These are phyloP conservation scores for Aurelia coerulea DNA, from an alignment of 30 jellyfish, hydroid and myxozoan genomes.

Conservation along the genomic window DNA sequence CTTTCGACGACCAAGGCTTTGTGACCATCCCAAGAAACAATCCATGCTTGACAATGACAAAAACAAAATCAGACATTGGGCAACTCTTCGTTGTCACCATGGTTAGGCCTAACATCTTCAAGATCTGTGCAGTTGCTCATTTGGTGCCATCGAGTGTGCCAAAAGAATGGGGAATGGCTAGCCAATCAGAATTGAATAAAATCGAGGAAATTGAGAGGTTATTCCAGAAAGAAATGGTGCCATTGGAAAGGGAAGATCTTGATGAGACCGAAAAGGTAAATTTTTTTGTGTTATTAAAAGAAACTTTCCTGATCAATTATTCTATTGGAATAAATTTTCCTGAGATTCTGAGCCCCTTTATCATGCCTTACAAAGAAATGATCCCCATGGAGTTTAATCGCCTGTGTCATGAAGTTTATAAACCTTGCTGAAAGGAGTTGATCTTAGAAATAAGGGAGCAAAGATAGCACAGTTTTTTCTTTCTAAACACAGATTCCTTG, in stretches of 20 bases:
- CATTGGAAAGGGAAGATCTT: not conserved
- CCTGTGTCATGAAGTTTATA: too few species aligned
- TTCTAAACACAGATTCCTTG: too few species aligned
- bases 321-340: too few species aligned
- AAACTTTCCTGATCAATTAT: too few species aligned
- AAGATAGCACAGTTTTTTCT: too few species aligned
- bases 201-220: conserved; percentile 30
- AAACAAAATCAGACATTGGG: not conserved
- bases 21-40: conserved; percentile 22
- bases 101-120: conserved; percentile 30
- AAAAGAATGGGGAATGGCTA: conserved; percentile 49
- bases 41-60: conserved; percentile 28
- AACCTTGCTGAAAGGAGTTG: too few species aligned
- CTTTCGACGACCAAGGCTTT: conserved; percentile 38
- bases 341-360: too few species aligned
- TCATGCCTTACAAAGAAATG: too few species aligned
- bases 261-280: conserved; percentile 52
- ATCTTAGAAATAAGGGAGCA: too few species aligned
- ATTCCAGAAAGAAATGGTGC: conserved; percentile 33
- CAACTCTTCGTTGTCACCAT: conserved; percentile 44
- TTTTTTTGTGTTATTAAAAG: not conserved
- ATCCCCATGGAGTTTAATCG: too few species aligned
- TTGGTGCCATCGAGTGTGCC: conserved; percentile 36
- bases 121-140: conserved; percentile 25
- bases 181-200: not conserved